Conservation (phyloP, 2,113 vertebrate species). For the Megalops atlanticus region DNA sequence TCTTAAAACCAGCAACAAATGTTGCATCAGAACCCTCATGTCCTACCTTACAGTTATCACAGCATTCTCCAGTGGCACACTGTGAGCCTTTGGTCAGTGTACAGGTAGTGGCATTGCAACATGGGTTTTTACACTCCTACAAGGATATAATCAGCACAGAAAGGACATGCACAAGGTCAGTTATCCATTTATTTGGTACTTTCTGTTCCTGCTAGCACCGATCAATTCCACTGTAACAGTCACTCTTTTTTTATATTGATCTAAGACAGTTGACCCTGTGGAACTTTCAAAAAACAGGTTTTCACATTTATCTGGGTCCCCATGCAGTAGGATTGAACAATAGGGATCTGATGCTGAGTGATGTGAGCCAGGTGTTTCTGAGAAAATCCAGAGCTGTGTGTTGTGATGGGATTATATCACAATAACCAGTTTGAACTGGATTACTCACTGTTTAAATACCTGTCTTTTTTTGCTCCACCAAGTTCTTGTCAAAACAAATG, state of each 20-base stretch:
- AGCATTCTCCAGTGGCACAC: constrained; percentile 68
- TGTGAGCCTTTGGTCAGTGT: constrained; percentile 49
- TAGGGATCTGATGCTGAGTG: neutral
- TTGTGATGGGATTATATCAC: neutral
- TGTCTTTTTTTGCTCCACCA: neutral
- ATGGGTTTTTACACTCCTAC: constrained; percentile 72
- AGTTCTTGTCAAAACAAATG: neutral
- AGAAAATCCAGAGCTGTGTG: neutral
- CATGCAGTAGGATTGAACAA: neutral
- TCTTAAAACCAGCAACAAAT: neutral
- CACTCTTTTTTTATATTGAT: no score
- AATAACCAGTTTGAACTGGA: neutral
- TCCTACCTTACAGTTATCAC: constrained; percentile 69
- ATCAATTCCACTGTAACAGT: no score
- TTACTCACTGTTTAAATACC: neutral
- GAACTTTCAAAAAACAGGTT: no score
- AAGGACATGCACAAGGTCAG: no score
- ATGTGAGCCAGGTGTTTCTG: neutral
- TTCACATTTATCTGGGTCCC: no score
- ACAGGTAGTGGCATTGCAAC: constrained; percentile 74
- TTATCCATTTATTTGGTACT: no score
- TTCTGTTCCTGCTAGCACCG: no score
- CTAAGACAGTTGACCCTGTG: no score
- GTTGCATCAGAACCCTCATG: neutral
- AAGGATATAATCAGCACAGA: no score